Base-by-base conservation (phyloP, 2,113 vertebrate species). In the Condylura cristata region DNA sequence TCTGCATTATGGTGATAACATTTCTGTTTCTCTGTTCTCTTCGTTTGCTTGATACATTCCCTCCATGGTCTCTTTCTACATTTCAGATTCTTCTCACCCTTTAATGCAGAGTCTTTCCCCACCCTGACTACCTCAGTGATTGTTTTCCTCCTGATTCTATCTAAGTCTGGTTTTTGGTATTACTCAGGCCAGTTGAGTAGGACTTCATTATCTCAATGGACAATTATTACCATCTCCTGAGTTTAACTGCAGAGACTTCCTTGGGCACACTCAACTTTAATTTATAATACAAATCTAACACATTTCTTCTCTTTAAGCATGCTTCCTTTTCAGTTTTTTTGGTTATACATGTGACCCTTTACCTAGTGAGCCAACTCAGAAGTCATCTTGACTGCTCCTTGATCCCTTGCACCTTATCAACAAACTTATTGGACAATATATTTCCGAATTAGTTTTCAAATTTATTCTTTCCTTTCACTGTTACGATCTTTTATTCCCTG, bases 191-290 rank as follows among this genome's bases (percentile, higher is more conserved):
- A 44, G 41, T 26, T 20, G n/a, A 85, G 10, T 20, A 28, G 28
- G 24, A 37, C 14, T 32, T 56, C 75, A 74, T 18, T 58, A 44
- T 28, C 66, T 78, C 20, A 30, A 51, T 3, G 0, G 2, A 48
- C 63, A 71, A 37, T 79, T 12, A 39, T 61, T 39, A 41, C 39
- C 5, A 22, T 17, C 34, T 72, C 32, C 30, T 68, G 63, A 44
- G 20, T 60, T 92, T 87, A 86, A 65, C 37, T 84, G 4, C 32
- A 89, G 84, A 94, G 32, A 63, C 37, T 93, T 37, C 46, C 90
- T 68, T 46, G 17, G 34, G n/a, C 51, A 11, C 56, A 44, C 53
- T 41, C 53, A 56, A 22, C 7, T 56, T 22, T 22, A 56, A 56
- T 56, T 56, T 56, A 56, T 24, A 56, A 56, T 56, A 20, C 17